Percentiles rank a stretch among this genome's conserved stretches.
These are phyloP conservation scores for Agrochola macilenta DNA, from an alignment of 2,888 invertebrate species.

Conservation along the genomic window DNA sequence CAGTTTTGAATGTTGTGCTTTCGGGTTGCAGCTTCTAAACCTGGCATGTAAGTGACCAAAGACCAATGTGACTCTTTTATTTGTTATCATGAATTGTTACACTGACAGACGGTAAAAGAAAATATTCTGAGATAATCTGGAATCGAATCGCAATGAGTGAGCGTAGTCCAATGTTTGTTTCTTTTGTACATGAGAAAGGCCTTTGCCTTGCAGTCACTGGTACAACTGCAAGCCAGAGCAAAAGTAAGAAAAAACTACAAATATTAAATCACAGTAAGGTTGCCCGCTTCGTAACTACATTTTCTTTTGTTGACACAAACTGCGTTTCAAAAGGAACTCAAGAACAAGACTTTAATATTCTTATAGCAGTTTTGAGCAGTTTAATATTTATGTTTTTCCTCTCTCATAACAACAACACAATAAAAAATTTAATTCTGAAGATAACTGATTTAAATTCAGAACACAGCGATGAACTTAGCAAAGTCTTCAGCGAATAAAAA, in stretches of 20 bases:
- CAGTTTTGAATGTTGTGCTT: neutral
- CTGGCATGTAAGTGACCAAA: neutral
- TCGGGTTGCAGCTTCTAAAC: too few relatives aligned
- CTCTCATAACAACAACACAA: slow-evolving; percentile 23
- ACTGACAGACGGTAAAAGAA: neutral
- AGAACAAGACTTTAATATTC: slow-evolving; percentile 2
- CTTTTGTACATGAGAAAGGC: neutral
- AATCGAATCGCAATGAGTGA: neutral
- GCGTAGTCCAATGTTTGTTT: slow-evolving; percentile 8
- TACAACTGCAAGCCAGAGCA: neutral
- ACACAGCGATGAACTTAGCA: slow-evolving; percentile 28
- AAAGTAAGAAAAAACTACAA: neutral
- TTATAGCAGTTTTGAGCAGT: slow-evolving; percentile 23
- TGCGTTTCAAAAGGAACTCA: neutral
- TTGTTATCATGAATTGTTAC: neutral
- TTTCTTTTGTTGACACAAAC: neutral
- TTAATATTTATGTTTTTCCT: slow-evolving; percentile 16
- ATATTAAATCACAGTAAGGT: slow-evolving; percentile 9
- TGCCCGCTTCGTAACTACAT: neutral
- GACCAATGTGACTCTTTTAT: neutral
- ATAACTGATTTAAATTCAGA: slow-evolving; percentile 44
- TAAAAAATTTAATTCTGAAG: slow-evolving; percentile 26
- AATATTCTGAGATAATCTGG: neutral
- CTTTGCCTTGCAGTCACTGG: neutral
- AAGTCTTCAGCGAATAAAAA: slow-evolving; percentile 32